Percentiles rank a stretch among this genome's conserved stretches.
Evolutionary conservation across 1,140 invertebrate genomes (phyloP).

Genomic region (Drosophila funebris): DNA sequence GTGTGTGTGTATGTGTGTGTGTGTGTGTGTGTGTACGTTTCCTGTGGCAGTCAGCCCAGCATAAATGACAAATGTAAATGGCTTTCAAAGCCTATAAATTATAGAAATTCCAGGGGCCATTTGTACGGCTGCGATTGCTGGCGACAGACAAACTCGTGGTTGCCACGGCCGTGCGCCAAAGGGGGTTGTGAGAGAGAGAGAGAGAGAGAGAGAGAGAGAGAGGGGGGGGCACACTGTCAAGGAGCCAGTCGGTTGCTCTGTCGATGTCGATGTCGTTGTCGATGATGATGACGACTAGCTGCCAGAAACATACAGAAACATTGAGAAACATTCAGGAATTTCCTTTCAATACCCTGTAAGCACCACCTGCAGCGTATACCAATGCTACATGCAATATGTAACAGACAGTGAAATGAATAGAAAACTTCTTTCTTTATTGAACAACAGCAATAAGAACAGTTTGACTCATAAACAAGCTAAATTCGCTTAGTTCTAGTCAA

Average conservation of each 20-base stretch:
- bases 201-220: background rate
- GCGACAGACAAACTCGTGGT: slow-evolving; percentile 49
- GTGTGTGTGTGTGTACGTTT: slow-evolving; percentile 24
- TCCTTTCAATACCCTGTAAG: slow-evolving; percentile 19
- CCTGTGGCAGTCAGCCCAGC: slow-evolving; percentile 38
- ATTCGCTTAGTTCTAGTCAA: no score
- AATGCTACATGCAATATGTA: background rate
- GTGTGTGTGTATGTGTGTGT: background rate
- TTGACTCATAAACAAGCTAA: no score
- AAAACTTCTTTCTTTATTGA: no score
- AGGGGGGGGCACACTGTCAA: slow-evolving; percentile 2
- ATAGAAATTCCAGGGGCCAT: slow-evolving; percentile 67
- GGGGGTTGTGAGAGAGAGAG: background rate
- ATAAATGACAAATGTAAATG: slow-evolving; percentile 73
- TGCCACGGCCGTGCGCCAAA: background rate
- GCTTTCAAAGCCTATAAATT: slow-evolving; percentile 71
- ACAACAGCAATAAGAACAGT: no score
- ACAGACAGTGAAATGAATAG: background rate
- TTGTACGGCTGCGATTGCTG: slow-evolving; percentile 65
- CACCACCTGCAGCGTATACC: background rate
- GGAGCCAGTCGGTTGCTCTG: slow-evolving; percentile 23
- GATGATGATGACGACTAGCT: slow-evolving; percentile 38
- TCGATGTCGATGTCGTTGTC: slow-evolving; percentile 30
- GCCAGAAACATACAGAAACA: slow-evolving; percentile 38
- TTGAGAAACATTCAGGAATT: slow-evolving; percentile 49